Evolutionary conservation across 2,797 vertebrate genomes (phyloP).

Genomic region (Manis crassicaudata): DNA sequence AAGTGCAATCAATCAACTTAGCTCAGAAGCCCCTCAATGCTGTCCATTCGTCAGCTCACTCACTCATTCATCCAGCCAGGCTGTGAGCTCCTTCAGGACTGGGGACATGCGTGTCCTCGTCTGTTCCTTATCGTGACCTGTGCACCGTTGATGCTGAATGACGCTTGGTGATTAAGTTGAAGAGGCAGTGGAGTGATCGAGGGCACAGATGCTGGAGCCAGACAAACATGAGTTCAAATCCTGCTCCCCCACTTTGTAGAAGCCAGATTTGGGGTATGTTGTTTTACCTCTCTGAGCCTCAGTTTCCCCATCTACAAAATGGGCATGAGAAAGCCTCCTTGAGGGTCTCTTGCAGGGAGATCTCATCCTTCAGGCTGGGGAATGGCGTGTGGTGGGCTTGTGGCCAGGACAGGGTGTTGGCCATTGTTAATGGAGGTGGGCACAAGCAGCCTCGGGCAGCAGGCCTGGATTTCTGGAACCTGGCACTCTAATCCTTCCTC

Average conservation of each 20-base stretch:
- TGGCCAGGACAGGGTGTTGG: fast-evolving
- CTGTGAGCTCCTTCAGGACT: fast-evolving
- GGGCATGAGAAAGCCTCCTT: fast-evolving
- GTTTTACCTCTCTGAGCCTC: fast-evolving
- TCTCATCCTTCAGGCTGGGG: fast-evolving
- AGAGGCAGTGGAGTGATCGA: not conserved
- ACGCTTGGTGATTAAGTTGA: not conserved
- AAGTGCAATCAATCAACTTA: fast-evolving
- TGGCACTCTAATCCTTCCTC: not conserved
- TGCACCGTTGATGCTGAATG: fast-evolving
- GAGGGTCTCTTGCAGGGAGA: fast-evolving
- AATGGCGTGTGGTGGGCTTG: fast-evolving
- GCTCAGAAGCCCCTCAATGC: not conserved
- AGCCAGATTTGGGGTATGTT: not conserved
- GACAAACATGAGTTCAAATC: not conserved
- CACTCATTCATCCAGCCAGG: fast-evolving
- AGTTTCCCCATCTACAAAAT: not conserved
- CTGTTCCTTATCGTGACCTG: not conserved
- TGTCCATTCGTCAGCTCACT: not conserved
- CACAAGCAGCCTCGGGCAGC: fast-evolving
- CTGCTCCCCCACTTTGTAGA: not conserved
- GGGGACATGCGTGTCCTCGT: fast-evolving
- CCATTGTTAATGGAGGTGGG: fast-evolving
- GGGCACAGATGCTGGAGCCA: not conserved
- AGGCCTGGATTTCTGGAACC: not conserved